Conservation (phyloP, 2,113 vertebrate genomes). For the Leptosomus discolor region DNA sequence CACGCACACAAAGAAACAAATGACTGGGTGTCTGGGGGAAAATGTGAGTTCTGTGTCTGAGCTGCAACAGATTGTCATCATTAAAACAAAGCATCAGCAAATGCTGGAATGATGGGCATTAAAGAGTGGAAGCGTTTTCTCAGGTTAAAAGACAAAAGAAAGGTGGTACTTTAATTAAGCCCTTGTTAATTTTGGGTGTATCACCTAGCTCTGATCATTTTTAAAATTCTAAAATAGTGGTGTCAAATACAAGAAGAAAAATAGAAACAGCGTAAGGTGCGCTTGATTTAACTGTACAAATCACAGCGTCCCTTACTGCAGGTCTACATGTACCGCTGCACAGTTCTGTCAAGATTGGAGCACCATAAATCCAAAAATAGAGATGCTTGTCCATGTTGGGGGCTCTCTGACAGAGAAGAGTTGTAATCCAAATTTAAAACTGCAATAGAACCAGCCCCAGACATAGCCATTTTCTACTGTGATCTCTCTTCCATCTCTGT, state of each 20-base stretch:
- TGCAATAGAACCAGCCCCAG: background rate
- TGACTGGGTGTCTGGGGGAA: slow-evolving; percentile 51
- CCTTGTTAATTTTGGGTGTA: background rate
- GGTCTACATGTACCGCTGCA: background rate
- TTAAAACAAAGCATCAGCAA: slow-evolving; percentile 52
- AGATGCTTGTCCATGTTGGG: background rate
- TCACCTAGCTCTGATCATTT: background rate
- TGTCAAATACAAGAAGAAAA: background rate
- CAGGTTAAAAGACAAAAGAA: slow-evolving; percentile 21
- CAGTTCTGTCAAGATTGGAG: background rate
- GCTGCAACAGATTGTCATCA: slow-evolving; percentile 37
- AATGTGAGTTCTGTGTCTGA: slow-evolving; percentile 52
- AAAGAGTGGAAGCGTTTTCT: background rate
- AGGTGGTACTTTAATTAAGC: slow-evolving; percentile 32
- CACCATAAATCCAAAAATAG: background rate
- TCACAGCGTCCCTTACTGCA: background rate
- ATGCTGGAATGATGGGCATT: background rate
- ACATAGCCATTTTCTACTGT: background rate
- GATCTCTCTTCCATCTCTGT: background rate
- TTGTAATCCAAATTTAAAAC: background rate
- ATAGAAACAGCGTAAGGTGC: background rate
- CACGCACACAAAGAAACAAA: slow-evolving; percentile 54
- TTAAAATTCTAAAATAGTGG: background rate
- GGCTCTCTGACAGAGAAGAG: background rate
- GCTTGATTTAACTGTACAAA: background rate